These are phyloP conservation scores for Thymallus thymallus DNA, from an alignment of 2,113 vertebrate genomes.

Conservation along the genomic window DNA sequence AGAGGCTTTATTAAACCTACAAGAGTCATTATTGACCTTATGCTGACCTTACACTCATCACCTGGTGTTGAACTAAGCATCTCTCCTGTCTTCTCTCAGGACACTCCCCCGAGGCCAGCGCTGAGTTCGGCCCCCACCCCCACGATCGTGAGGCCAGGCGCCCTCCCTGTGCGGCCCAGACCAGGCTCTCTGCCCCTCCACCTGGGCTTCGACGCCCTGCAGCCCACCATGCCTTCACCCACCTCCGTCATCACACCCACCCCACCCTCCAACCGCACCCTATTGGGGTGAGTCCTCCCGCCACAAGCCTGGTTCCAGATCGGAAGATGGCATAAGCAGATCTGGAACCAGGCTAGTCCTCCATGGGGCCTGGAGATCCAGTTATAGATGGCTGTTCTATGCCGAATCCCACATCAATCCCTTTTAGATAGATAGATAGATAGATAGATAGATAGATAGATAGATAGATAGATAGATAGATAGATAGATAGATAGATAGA, in stretches of 20 bases:
- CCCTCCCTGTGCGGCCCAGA: conserved; percentile 74
- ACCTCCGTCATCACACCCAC: conserved; percentile 97
- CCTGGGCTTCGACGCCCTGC: conserved; percentile 87
- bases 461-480: no score
- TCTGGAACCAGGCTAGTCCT: background rate
- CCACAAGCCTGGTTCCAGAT: no score
- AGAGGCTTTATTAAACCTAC: no score
- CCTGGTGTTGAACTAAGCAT: no score
- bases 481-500: no score
- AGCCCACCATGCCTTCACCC: conserved; percentile 92
- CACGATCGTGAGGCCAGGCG: conserved; percentile 92
- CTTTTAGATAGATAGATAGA: no score
- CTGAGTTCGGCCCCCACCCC: conserved; percentile 87
- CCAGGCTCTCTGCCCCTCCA: conserved; percentile 92
- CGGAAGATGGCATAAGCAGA: no score
- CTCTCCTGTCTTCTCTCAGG: conserved; percentile 48
- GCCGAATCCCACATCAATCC: no score
- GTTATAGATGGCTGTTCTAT: no score
- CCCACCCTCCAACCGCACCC: conserved; percentile 89
- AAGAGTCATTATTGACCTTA: background rate
- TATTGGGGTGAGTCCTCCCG: conserved; percentile 78
- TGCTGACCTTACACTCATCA: background rate
- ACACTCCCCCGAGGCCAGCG: conserved; percentile 75
- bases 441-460: no score
- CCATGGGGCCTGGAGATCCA: no score